Percentiles rank a stretch among this genome's conserved stretches.
Evolutionary conservation across 2,888 invertebrate genomes (phyloP).

Genomic region (Agapetus fuscipes): DNA sequence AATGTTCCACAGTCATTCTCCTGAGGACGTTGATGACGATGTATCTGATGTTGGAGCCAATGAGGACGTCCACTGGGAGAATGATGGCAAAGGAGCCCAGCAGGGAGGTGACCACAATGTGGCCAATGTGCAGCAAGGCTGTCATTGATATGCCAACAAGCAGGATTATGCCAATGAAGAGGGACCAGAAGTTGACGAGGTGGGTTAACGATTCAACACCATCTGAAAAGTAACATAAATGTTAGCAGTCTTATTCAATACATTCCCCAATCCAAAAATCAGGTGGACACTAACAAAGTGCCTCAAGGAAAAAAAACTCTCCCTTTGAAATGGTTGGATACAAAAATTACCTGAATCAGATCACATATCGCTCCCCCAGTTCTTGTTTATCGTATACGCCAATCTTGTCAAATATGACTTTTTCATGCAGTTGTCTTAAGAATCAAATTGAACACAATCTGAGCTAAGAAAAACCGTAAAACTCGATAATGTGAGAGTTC

Average conservation of each 20-base stretch:
- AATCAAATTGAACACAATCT: no score
- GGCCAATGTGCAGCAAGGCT: slow-evolving; percentile 42
- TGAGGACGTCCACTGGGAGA: slow-evolving; percentile 52
- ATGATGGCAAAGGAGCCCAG: slow-evolving; percentile 55
- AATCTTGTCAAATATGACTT: no score
- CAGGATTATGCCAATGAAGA: slow-evolving; percentile 45
- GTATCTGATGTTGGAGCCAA: slow-evolving; percentile 57
- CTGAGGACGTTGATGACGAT: slow-evolving; percentile 58
- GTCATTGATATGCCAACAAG: slow-evolving; percentile 40
- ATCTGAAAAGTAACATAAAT: slow-evolving; percentile 34
- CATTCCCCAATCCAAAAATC: no score
- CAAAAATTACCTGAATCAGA: neutral
- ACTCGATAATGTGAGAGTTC: no score
- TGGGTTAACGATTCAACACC: slow-evolving; percentile 36
- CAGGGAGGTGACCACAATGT: slow-evolving; percentile 53
- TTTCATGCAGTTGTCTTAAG: no score
- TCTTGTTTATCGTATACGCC: no score
- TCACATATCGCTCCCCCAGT: no score
- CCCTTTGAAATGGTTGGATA: no score
- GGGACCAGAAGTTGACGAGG: slow-evolving; percentile 53
- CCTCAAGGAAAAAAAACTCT: no score
- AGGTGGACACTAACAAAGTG: no score
- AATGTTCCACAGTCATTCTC: slow-evolving; percentile 49
- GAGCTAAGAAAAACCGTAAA: no score
- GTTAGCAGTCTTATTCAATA: no score